Evolutionary conservation across 2,797 vertebrate species (phyloP).

Genomic region (Sebastes ruberrimus): DNA sequence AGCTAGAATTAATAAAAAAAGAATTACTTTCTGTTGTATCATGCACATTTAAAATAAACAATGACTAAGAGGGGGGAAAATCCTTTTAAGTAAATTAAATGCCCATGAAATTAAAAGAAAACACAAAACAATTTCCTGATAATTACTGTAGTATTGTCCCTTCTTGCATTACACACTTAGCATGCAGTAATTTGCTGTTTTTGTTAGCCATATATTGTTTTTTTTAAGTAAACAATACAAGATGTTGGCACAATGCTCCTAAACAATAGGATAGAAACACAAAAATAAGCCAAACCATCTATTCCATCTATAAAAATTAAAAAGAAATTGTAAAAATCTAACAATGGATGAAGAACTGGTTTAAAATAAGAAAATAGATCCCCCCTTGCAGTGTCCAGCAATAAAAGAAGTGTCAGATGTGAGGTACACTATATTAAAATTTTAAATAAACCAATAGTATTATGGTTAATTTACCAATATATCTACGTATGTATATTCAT

Average conservation of each 20-base stretch:
- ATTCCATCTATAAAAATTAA: not conserved
- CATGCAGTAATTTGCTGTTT: not conserved
- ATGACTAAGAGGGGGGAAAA: not conserved
- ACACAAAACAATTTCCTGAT: not conserved
- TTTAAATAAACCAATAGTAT: not conserved
- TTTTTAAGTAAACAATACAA: not conserved
- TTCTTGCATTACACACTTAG: not conserved
- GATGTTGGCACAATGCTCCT: not conserved
- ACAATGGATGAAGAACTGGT: not conserved
- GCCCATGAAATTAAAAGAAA: not conserved
- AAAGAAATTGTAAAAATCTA: not conserved
- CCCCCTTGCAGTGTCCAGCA: not conserved
- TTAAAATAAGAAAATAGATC: not conserved
- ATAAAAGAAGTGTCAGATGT: not conserved
- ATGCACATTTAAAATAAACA: not conserved
- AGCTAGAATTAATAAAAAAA: not conserved
- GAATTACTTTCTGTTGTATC: not conserved
- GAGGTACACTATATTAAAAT: not conserved
- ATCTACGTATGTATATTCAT: not conserved
- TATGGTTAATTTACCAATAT: not conserved
- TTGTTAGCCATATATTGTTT: not conserved
- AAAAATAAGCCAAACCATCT: not conserved
- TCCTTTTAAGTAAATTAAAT: not conserved
- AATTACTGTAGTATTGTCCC: not conserved
- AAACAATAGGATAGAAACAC: not conserved